A percentile compares a stretch with the other conserved stretches of the same genome.
These are phyloP conservation scores for Heteropelma amictum DNA, from an alignment of 2,888 invertebrate species.

Conservation along the genomic window DNA sequence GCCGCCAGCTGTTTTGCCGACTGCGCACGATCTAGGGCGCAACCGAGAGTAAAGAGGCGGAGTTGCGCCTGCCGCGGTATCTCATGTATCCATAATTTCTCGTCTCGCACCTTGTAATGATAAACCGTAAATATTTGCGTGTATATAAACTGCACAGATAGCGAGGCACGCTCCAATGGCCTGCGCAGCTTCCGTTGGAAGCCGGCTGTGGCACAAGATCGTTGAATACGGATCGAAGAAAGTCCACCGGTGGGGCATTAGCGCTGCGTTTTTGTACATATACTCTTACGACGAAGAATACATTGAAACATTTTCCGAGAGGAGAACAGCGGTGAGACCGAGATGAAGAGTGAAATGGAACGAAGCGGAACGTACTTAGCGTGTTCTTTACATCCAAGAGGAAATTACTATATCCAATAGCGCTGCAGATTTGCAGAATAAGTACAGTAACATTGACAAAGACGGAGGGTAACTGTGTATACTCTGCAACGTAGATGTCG, in stretches of 20 bases:
- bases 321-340: slow-evolving; percentile 33
- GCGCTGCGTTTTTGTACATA: slow-evolving; percentile 1
- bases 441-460: no score
- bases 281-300: neutral
- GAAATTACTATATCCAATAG: neutral
- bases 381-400: neutral
- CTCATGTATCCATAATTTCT: no score
- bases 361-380: slow-evolving; percentile 44
- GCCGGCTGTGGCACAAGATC: slow-evolving; percentile 4
- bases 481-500: neutral
- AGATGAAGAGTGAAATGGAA: slow-evolving; percentile 56
- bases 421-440: no score
- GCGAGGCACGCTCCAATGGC: slow-evolving; percentile 28
- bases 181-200: slow-evolving; percentile 30
- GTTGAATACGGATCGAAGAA: slow-evolving; percentile 40
- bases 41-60: no score
- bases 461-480: neutral
- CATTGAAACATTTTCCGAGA: slow-evolving; percentile 9
- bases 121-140: no score
- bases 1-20: no score
- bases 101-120: no score
- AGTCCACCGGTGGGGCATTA: slow-evolving; percentile 40
- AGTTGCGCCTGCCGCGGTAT: no score
- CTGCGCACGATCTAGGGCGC: no score
- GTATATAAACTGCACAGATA: slow-evolving; percentile 23